Conservation (phyloP, 2,888 invertebrate genomes). For the Xylophagus ater region DNA sequence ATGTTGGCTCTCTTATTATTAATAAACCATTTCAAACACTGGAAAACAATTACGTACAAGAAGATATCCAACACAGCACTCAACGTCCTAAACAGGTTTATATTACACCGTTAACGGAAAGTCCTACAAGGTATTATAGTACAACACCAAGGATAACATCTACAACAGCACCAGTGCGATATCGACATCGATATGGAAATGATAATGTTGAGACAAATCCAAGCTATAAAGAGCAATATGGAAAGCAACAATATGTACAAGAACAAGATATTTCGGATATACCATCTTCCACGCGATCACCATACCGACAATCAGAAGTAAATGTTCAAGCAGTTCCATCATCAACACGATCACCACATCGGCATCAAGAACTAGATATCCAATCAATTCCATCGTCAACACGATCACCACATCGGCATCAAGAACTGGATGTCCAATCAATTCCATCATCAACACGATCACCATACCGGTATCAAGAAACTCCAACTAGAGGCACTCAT, state of each 20-base stretch:
- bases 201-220: too few species aligned
- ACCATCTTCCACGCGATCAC: conserved; percentile 23
- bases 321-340: conserved; percentile 31
- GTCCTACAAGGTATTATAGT: conserved; percentile 16
- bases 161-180: conserved; percentile 25
- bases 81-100: conserved; percentile 13
- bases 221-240: too few species aligned
- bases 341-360: conserved; percentile 19
- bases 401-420: conserved; percentile 18
- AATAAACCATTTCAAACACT: conserved; percentile 37
- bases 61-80: conserved; percentile 15
- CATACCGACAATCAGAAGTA: conserved; percentile 22
- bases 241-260: too few species aligned
- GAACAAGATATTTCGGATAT: conserved; percentile 30
- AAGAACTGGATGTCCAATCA: conserved; percentile 28
- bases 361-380: neutral
- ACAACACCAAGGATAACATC: conserved; percentile 19
- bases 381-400: conserved; percentile 19
- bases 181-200: conserved; percentile 22
- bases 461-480: neutral
- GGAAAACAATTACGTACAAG: conserved; percentile 5
- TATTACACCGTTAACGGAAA: conserved; percentile 24
- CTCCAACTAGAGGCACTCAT: too few species aligned
- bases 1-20: conserved; percentile 75
- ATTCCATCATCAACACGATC: conserved; percentile 26